Conservation (phyloP, 2,797 vertebrate species). For the Pseudochirops corinnae region DNA sequence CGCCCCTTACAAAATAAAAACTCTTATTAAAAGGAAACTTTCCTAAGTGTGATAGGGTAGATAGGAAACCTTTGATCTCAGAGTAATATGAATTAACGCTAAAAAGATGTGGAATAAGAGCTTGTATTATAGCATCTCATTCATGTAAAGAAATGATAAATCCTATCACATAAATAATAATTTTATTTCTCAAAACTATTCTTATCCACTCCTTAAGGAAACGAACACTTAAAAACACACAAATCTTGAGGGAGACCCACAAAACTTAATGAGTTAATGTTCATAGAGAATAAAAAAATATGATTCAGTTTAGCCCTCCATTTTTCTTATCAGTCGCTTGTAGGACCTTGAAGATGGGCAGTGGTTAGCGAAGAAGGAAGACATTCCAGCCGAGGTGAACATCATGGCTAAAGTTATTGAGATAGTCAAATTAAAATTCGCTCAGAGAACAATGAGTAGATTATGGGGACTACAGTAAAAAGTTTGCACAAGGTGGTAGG, state of each 20-base stretch:
- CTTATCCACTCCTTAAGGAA: background rate
- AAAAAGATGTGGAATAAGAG: background rate
- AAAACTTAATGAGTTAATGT: background rate
- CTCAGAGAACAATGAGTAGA: background rate
- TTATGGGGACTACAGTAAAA: background rate
- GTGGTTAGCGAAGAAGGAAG: background rate
- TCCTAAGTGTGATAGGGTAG: background rate
- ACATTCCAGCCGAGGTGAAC: background rate
- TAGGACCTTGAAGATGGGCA: background rate
- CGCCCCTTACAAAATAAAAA: background rate
- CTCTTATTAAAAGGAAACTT: constrained; percentile 1
- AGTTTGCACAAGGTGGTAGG: background rate
- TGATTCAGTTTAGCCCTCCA: background rate
- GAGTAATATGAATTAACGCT: background rate
- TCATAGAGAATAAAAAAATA: background rate
- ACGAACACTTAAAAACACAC: background rate
- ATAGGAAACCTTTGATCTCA: background rate
- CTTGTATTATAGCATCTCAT: background rate
- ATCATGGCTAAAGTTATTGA: background rate
- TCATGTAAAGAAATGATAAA: background rate
- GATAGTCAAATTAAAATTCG: background rate
- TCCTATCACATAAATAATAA: background rate
- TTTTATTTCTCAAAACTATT: background rate
- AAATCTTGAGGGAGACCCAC: background rate
- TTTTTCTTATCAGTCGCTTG: background rate